Evolutionary conservation across 1,140 invertebrate genomes (phyloP).

Genomic region (Caenorhabditis remanei): DNA sequence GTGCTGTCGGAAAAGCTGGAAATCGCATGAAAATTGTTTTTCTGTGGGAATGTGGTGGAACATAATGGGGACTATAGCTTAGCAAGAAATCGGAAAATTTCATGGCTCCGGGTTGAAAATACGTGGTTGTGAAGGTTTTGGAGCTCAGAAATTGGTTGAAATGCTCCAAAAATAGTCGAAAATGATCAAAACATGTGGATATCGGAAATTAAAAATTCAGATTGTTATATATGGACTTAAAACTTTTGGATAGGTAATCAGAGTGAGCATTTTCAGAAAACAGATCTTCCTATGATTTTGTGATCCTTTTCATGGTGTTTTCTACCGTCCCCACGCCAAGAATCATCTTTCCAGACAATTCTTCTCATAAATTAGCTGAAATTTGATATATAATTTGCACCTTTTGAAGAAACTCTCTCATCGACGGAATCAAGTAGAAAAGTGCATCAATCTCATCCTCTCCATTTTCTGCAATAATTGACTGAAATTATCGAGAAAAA

Average conservation of each 20-base stretch:
- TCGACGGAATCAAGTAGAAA: slow-evolving; percentile 9
- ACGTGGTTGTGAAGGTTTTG: background rate
- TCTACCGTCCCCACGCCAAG: too few species aligned
- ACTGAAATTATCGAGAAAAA: background rate
- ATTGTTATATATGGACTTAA: too few species aligned
- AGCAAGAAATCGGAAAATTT: background rate
- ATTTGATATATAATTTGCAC: background rate
- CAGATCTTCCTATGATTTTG: too few species aligned
- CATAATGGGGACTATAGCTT: background rate
- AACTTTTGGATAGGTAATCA: too few species aligned
- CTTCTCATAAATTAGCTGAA: background rate
- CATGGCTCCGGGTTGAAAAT: background rate
- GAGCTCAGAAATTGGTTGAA: background rate
- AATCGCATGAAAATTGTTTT: background rate
- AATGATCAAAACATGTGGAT: background rate
- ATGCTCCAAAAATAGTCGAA: background rate
- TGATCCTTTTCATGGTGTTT: too few species aligned
- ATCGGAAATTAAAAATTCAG: too few species aligned
- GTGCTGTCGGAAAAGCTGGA: background rate
- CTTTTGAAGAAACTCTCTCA: slow-evolving; percentile 32
- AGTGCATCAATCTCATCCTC: slow-evolving; percentile 43
- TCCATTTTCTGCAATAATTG: slow-evolving; percentile 13
- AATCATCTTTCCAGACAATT: background rate
- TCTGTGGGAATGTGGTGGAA: background rate
- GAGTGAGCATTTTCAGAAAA: too few species aligned